phyloP scores from a whole-genome alignment of 2,888 invertebrate genomes.

The Cyaniris semiargus region DNA sequence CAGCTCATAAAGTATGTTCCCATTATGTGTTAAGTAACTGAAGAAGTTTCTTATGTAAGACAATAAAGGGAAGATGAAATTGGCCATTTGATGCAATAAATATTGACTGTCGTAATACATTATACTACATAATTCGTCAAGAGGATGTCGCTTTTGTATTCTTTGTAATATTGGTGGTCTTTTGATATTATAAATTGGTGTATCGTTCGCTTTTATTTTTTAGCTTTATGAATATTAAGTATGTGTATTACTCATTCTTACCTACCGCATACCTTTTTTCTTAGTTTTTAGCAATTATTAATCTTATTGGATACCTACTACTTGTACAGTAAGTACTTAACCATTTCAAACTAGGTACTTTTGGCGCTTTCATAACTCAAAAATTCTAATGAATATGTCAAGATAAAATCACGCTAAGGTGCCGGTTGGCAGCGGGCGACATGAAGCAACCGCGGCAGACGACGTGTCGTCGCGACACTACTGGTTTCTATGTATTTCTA shows the following conservation, averaged over 20 bases:
- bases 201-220: background rate
- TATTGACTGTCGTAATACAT: slow-evolving; percentile 6
- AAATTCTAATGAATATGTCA: too few species aligned
- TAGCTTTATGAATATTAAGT: background rate
- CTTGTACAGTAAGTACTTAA: too few species aligned
- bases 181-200: background rate
- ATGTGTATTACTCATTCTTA: background rate
- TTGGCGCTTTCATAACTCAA: too few species aligned
- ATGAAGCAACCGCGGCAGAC: too few species aligned
- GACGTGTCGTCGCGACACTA: too few species aligned
- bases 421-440: too few species aligned
- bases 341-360: too few species aligned
- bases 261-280: background rate
- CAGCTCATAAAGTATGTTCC: background rate
- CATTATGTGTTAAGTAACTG: slow-evolving; percentile 10
- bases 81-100: slow-evolving; percentile 26
- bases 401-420: too few species aligned
- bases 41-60: slow-evolving; percentile 24
- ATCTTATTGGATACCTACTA: too few species aligned
- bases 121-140: slow-evolving; percentile 10
- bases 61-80: slow-evolving; percentile 28
- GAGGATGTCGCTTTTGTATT: slow-evolving; percentile 18
- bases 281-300: background rate
- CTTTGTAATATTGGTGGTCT: slow-evolving; percentile 18
- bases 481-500: too few species aligned